Evolutionary conservation across 1,140 invertebrate species (phyloP), one percentile per base, ranked within the genome.

Genomic region (Nasonia giraulti): DNA sequence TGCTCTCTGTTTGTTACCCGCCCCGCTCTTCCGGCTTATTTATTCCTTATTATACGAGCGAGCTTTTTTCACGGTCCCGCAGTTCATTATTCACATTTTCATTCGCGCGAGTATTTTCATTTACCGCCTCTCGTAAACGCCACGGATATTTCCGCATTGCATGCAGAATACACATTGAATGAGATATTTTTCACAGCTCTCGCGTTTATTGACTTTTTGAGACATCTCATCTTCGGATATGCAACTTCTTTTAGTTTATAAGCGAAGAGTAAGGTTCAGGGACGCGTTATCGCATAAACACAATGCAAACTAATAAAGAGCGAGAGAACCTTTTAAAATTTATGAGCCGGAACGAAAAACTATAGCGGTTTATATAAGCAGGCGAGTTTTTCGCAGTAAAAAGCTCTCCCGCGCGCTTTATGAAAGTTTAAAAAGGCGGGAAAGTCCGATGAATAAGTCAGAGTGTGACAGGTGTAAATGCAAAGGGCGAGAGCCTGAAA

Each of bases 81-180:
- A 14, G 37, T 80, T 80, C 79, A 50, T 71, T 80, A 80, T 80
- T 80, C 44, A 80, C 23, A 80, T 73, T 80, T 80, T 80, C 66
- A 80, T 80, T 80, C 68, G 37, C 20, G 40, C 55, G 31, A 44
- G 10, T 44, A 11, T 44, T 37, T 66, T 62, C 33, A 47, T 71
- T 31, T 71, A 44, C 37, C 14, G 20, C 5, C 50, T 33, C 79
- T 80, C 68, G 79, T 80, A 80, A 80, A 69, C 62, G 33, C 55
- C 33, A n/a, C 37, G 33, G 31, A 80, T 80, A 80, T 44, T 40
- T 69, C 68, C 37, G 14, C 50, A 78, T 78, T 78, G 40, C 7
- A 0, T 31, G 75, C 55, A 31, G 20, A n/a, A 8, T 8, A 44
- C 6, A 8, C 6, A n/a, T 14, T 7, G 55, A 6, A 62, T 62